Conservation (phyloP, 2,113 vertebrate genomes). For the Gallinago media region DNA sequence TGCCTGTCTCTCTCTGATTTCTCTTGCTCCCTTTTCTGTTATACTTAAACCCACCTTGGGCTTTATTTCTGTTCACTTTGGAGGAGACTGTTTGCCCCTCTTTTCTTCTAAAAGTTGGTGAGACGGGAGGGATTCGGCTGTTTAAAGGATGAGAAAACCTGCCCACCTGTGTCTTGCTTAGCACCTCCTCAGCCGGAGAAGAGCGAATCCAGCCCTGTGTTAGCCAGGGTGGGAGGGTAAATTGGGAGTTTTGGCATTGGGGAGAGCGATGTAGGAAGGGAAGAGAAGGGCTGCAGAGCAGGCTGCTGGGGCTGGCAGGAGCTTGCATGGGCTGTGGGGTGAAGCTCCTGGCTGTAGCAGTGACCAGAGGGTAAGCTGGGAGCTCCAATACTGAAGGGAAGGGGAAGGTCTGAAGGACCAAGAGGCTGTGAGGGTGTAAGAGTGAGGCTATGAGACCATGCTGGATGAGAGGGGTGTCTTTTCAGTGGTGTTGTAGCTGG, state of each 20-base stretch:
- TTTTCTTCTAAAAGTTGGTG: not conserved
- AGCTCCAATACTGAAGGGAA: not conserved
- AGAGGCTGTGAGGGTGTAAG: not conserved
- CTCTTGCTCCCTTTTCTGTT: not conserved
- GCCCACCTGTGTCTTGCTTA: not conserved
- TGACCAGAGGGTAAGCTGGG: not conserved
- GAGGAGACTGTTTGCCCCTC: not conserved
- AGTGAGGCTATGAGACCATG: not conserved
- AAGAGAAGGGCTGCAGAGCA: not conserved
- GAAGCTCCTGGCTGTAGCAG: not conserved
- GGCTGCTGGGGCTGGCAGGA: not conserved
- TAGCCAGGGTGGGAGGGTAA: not conserved
- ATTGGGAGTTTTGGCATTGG: not conserved
- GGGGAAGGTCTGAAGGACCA: not conserved
- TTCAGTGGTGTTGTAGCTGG: not conserved
- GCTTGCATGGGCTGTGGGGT: fast-evolving
- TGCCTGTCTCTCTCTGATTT: not conserved
- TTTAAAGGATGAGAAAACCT: not conserved
- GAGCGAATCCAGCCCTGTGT: not conserved
- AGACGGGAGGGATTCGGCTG: not conserved
- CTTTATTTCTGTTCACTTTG: not conserved
- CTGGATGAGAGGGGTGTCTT: not conserved
- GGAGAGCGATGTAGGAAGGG: not conserved
- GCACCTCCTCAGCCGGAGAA: not conserved
- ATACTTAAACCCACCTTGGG: not conserved